Conservation (phyloP, 2,113 vertebrate genomes). For the Heterochromis multidens region DNA sequence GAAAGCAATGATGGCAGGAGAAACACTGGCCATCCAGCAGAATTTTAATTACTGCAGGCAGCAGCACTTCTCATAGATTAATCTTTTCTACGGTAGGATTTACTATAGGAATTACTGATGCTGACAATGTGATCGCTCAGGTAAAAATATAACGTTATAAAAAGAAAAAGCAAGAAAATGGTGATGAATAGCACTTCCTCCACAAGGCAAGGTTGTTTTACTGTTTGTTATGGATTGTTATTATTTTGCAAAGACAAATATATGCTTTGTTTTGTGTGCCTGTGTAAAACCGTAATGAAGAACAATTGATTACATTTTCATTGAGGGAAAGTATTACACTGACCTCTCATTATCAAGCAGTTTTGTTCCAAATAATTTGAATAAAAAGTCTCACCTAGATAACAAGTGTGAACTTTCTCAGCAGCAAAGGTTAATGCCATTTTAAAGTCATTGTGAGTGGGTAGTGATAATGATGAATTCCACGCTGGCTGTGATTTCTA, state of each 20-base stretch:
- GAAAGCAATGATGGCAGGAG: conserved; percentile 47
- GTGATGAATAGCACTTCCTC: conserved; percentile 49
- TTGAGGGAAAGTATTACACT: neutral
- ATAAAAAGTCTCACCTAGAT: neutral
- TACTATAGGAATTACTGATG: conserved; percentile 64
- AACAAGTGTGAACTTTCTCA: conserved; percentile 7
- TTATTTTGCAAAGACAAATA: neutral
- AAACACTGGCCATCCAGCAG: conserved; percentile 61
- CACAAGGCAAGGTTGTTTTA: conserved; percentile 38
- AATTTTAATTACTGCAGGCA: conserved; percentile 74
- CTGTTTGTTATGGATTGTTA: conserved; percentile 44
- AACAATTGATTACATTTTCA: neutral
- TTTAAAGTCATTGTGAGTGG: conserved; percentile 63
- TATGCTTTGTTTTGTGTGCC: neutral
- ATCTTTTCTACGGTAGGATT: conserved; percentile 71
- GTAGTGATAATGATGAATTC: conserved; percentile 63
- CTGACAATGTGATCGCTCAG: conserved; percentile 68
- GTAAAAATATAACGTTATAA: conserved; percentile 64
- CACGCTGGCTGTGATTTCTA: conserved; percentile 65
- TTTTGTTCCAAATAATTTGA: neutral
- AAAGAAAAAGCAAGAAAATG: conserved; percentile 48
- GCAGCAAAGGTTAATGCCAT: conserved; percentile 60
- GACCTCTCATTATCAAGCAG: neutral
- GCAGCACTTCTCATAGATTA: conserved; percentile 62
- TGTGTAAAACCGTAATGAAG: neutral